Evolutionary conservation across 2,888 invertebrate genomes (phyloP), one percentile per base, ranked within the genome.

Genomic region (Xanthia icteritia): DNA sequence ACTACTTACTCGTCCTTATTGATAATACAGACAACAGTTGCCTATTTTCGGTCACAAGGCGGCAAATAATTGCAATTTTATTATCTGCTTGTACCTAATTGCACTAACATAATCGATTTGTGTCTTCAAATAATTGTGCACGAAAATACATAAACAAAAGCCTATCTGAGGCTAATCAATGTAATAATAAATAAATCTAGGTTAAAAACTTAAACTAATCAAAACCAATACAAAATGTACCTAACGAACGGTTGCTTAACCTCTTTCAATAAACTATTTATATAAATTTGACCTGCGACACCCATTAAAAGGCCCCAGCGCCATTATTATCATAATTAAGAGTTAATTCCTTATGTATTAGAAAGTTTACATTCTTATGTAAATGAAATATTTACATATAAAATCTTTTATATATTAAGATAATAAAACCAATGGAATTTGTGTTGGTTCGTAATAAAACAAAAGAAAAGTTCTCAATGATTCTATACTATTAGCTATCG

Each of bases 321-420:
- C 51, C 63, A 78, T 79, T 75, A 83, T 77, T 81, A 86, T 78
- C 66, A 86, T 88, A 84, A 88, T 81, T 85, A 88, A 78, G 67
- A 69, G 54, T 83, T 82, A 79, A 83, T 80, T 79, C 69, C 58
- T 81, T 82, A 82, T 77, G 72, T 81, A 77, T 86, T 88, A 81
- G 88, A 89, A 89, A 88, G 89, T 82, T 67, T 51, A 71, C 76
- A 89, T 89, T 89, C 77, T 81, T 88, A 89, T 89, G 83, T 82
- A 70, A 88, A 88, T 87, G 27, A 1, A 58, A 61, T 27, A 84
- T 86, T 82, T 77, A 63, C 76, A 82, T 81, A 60, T 36, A 77
- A 66, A 68, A 77, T 82, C 9, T 61, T 76, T 71, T 65, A 74
- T 83, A 11, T 61, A 17, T 36, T 27, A 31, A 11, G 27, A 73